Percentiles rank a stretch among this genome's conserved stretches.
These are phyloP conservation scores for Podarcis lilfordi DNA, from an alignment of 2,797 vertebrate species.

Conservation along the genomic window DNA sequence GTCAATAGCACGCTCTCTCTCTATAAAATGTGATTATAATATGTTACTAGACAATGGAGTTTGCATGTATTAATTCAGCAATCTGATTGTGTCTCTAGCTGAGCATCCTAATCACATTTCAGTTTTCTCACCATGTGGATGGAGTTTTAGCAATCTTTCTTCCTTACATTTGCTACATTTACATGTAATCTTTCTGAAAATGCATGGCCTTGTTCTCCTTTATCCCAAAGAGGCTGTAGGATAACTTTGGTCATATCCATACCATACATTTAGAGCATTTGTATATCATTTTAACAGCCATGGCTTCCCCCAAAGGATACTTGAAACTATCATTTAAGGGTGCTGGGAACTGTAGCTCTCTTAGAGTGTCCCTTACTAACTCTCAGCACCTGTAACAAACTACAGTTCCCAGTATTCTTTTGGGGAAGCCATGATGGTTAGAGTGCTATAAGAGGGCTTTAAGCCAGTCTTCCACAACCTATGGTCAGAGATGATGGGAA, in stretches of 20 bases:
- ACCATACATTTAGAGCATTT: no score
- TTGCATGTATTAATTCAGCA: slow-evolving; percentile 2
- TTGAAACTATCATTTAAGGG: no score
- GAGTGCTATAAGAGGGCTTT: no score
- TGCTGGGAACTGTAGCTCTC: no score
- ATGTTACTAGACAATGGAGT: background rate
- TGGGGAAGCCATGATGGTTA: no score
- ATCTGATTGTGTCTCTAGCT: background rate
- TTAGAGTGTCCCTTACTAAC: no score
- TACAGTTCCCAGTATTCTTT: no score
- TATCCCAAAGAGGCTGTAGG: background rate
- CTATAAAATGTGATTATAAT: background rate
- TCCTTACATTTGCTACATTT: background rate
- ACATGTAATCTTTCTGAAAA: background rate
- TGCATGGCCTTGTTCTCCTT: background rate
- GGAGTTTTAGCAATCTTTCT: background rate
- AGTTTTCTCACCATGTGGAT: background rate
- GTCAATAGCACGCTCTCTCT: background rate
- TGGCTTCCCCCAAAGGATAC: no score
- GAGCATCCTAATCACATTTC: background rate
- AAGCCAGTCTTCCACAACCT: no score
- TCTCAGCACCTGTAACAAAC: no score
- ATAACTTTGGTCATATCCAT: background rate
- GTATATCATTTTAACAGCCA: no score
- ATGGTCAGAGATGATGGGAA: no score